phyloP scores from a whole-genome alignment of 1,140 invertebrate species.

The Heliconius himera region DNA sequence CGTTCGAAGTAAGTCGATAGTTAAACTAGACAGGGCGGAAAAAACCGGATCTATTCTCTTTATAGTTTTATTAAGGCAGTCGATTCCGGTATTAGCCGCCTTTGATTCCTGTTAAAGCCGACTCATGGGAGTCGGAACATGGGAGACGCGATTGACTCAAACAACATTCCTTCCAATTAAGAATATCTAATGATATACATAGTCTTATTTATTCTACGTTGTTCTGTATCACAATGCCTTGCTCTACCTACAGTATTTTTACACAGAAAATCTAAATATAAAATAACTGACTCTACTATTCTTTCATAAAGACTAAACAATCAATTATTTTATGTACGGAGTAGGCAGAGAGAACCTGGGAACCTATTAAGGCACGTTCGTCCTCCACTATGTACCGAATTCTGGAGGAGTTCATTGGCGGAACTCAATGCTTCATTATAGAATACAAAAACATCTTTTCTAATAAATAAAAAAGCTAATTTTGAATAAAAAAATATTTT shows the following conservation, averaged over 20 bases:
- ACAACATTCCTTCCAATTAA: conserved; percentile 69
- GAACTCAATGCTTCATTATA: too few relatives aligned
- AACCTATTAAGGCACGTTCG: too few relatives aligned
- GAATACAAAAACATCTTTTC: too few relatives aligned
- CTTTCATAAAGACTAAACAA: too few relatives aligned
- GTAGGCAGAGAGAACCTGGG: too few relatives aligned
- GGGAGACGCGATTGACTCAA: conserved; percentile 42
- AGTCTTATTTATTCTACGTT: background rate
- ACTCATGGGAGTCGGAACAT: conserved; percentile 36
- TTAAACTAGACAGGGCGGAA: conserved; percentile 50
- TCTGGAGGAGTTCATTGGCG: too few relatives aligned
- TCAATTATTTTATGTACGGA: too few relatives aligned
- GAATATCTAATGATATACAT: conserved; percentile 40
- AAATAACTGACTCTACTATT: background rate
- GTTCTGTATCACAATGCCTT: background rate
- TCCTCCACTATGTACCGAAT: too few relatives aligned
- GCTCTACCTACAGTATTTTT: background rate
- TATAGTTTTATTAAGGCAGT: conserved; percentile 59
- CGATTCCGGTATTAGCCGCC: conserved; percentile 50
- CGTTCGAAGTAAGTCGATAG: conserved; percentile 23
- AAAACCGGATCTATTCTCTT: conserved; percentile 61
- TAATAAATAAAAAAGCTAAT: too few relatives aligned
- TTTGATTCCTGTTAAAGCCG: conserved; percentile 38
- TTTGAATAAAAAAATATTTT: too few relatives aligned
- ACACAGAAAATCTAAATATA: background rate